Conservation (phyloP, 2,113 vertebrate genomes). For the Xenopus borealis region DNA sequence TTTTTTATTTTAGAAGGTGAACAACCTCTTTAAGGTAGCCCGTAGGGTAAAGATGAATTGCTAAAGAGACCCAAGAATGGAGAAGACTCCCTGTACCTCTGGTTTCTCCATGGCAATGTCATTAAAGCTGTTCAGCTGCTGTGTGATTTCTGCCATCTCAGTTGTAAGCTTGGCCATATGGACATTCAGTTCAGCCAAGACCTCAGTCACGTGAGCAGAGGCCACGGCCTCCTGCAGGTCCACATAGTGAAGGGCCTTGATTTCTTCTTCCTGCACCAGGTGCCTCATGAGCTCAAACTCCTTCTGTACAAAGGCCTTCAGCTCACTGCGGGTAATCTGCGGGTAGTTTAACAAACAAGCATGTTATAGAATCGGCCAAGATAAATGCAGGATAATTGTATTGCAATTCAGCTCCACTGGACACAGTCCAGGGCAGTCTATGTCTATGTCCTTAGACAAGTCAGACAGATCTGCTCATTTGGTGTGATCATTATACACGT, state of each 20-base stretch:
- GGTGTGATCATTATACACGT: no score
- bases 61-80: no score
- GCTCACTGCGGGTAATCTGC: constrained; percentile 60
- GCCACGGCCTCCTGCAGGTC: constrained; percentile 76
- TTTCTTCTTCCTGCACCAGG: constrained; percentile 72
- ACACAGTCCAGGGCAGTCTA: no score
- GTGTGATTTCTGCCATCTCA: constrained; percentile 79
- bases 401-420: no score
- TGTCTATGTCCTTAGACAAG: no score
- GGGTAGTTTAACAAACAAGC: background rate
- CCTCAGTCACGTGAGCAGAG: constrained; percentile 72
- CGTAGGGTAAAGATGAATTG: no score
- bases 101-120: constrained; percentile 64
- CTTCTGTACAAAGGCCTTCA: constrained; percentile 71
- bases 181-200: constrained; percentile 72
- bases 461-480: no score
- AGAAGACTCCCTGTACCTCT: constrained; percentile 47
- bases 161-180: constrained; percentile 73
- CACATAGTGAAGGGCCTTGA: constrained; percentile 68
- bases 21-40: no score
- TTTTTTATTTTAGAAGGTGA: no score
- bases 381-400: no score
- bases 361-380: no score
- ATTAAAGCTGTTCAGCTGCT: constrained; percentile 70
- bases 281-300: constrained; percentile 76